Base-by-base conservation (phyloP, 2,888 invertebrate genomes). In the Scaptodrosophila latifasciaeformis region DNA sequence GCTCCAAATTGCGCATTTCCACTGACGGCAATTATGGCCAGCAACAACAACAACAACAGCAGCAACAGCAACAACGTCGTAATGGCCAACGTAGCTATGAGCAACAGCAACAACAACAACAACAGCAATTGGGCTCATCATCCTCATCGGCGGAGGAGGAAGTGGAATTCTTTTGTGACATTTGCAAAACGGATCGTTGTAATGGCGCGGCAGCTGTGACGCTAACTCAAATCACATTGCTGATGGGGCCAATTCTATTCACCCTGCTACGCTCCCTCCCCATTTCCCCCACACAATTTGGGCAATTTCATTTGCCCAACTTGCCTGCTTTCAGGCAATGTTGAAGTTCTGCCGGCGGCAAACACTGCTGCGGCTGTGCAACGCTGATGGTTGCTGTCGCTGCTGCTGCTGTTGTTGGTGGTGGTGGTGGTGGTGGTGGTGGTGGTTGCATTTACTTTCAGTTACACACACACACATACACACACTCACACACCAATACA, bases 91-190 rank as follows among this genome's bases (percentile, higher is more conserved):
- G 58, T 12, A 18, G 15, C 29, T 27, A 48, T 2, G 61, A 65
- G 12, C 62, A 62, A n/a, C 54, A 57, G 44, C 54, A 53, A 43
- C 48, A 51, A 47, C 15, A 61, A 54, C 29, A 42, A 52, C 15
- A 54, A 54, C 50, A 67, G 59, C 43, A 24, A 3, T 5, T 3
- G 4, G 7, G 7, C 24, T 24, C 24, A 3, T n/a, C n/a, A n/a
- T n/a, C 12, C 1, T 34, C 34, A 6, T 34, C 12, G 2, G 34
- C 15, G 6, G 63, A 66, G 3, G 54, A 49, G 2, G 70, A 70
- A 42, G 75, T 75, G n/a, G 69, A 80, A 1, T 80, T 84, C 55
- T 81, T 82, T n/a, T 86, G 86, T 64, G 84, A 79, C 34, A 82
- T 84, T 50, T 86, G 86, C 50, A 67, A 69, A 4, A 49, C 65